Evolutionary conservation across 2,888 invertebrate genomes (phyloP), one percentile per base, ranked within the genome.

Genomic region (Lypha dubia): DNA sequence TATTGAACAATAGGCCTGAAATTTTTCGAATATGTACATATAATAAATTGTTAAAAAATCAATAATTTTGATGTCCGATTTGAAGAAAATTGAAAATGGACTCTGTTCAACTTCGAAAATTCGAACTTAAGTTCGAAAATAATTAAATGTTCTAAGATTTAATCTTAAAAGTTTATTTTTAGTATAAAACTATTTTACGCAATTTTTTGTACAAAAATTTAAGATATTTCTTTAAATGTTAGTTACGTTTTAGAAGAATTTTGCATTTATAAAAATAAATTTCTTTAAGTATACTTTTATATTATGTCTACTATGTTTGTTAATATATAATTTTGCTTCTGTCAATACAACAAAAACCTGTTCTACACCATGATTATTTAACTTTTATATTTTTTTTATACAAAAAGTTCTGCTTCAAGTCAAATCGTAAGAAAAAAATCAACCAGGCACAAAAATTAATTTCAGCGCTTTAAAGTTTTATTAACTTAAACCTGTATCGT

Each of bases 341-440:
- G 8, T n/a, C 28, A 56, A 44, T 44, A 35, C 32, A n/a, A 51
- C 22, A 28, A 63, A 46, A 63, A 77, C 70, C 63, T 65, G 70
- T 77, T 71, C 44, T 67, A 38, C 41, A 68, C n/a, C 60, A 22
- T 76, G 60, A 67, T 41, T 62, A 58, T 46, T 67, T 74, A 11
- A 65, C 46, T 49, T 67, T 32, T n/a, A n/a, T n/a, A n/a, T n/a
- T 1, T 73, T 1, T 51, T 68, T 68, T 53, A 11, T 38, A 15
- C 32, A 28, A 44, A 41, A 13, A 53, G 3, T 56, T 53, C 38
- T 56, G 17, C 17, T 56, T 46, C 6, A 44, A 70, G 38, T 11
- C 20, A 38, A 46, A 11, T 15, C 15, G 7, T 35, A 22, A 62
- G 15, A 62, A 7, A 5, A 62, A n/a, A 65, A n/a, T 15, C 46